A percentile compares a stretch with the other conserved stretches of the same genome.
phyloP scores from a whole-genome alignment of 1,140 invertebrate genomes.

The Zaprionus camerounensis region DNA sequence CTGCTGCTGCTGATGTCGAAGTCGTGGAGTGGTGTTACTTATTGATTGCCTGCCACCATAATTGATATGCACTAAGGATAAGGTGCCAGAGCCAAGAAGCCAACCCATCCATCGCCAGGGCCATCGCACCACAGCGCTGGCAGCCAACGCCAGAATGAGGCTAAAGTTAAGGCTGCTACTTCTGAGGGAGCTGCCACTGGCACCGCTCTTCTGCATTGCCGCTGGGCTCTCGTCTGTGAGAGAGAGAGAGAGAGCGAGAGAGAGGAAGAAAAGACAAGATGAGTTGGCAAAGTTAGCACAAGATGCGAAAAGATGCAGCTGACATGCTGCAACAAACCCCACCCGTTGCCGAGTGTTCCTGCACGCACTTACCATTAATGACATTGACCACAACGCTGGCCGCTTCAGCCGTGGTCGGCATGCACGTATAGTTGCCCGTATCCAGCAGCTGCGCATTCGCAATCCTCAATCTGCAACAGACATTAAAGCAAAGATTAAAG shows the following conservation, averaged over 20 bases:
- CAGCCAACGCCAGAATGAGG: conserved; percentile 55
- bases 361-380: conserved; percentile 90
- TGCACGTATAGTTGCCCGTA: conserved; percentile 94
- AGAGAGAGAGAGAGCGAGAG: background rate
- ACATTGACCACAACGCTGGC: conserved; percentile 94
- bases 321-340: conserved; percentile 8
- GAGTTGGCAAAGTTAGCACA: background rate
- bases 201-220: conserved; percentile 91
- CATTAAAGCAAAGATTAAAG: conserved; percentile 46
- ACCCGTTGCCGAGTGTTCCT: no score
- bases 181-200: conserved; percentile 42
- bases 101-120: conserved; percentile 56
- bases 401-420: conserved; percentile 91
- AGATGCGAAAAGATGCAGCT: conserved; percentile 17
- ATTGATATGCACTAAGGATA: conserved; percentile 73
- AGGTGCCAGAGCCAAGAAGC: conserved; percentile 39
- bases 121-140: conserved; percentile 58
- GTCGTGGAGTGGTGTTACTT: conserved; percentile 20
- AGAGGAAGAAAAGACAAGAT: background rate
- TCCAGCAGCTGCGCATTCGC: conserved; percentile 89
- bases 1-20: conserved; percentile 19
- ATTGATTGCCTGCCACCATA: conserved; percentile 53
- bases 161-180: conserved; percentile 37
- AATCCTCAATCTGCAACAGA: conserved; percentile 88
- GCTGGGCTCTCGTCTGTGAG: conserved; percentile 91